Conservation (phyloP, 2,888 invertebrate species). For the Xestia rhomboidea region DNA sequence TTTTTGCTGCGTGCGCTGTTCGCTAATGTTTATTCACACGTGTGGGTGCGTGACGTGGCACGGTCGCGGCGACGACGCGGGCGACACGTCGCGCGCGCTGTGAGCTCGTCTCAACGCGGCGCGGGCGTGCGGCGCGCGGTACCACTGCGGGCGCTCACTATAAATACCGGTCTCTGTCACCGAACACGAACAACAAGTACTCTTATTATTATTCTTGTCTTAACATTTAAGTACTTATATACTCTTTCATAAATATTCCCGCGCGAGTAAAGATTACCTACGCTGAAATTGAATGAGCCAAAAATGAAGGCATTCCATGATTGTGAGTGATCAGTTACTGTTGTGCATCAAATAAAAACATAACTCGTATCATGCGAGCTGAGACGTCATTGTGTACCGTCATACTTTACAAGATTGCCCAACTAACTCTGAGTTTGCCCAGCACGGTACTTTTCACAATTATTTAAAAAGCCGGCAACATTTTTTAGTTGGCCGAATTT, state of each 20-base stretch:
- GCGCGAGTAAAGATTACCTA: slow-evolving; percentile 1
- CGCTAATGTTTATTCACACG: slow-evolving; percentile 60
- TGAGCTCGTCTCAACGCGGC: background rate
- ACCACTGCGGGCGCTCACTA: slow-evolving; percentile 55
- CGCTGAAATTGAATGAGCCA: slow-evolving; percentile 12
- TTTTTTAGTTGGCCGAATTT: too few relatives aligned
- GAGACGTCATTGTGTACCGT: background rate
- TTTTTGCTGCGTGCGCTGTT: slow-evolving; percentile 69
- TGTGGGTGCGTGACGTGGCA: slow-evolving; percentile 54
- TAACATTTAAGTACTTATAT: slow-evolving; percentile 19
- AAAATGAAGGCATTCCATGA: slow-evolving; percentile 10
- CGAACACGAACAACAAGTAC: slow-evolving; percentile 64
- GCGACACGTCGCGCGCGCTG: background rate
- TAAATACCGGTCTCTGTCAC: slow-evolving; percentile 58
- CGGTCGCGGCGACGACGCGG: background rate
- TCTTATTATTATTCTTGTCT: slow-evolving; percentile 45
- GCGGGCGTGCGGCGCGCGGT: slow-evolving; percentile 16
- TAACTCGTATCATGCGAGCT: background rate
- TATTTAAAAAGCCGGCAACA: too few relatives aligned
- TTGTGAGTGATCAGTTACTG: background rate
- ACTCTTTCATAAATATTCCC: slow-evolving; percentile 43
- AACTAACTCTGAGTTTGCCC: too few relatives aligned
- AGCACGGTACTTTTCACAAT: too few relatives aligned
- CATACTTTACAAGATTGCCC: too few relatives aligned
- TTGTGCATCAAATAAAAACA: background rate